Evolutionary conservation across 2,797 vertebrate species (phyloP).

Genomic region (Dicrostonyx torquatus): DNA sequence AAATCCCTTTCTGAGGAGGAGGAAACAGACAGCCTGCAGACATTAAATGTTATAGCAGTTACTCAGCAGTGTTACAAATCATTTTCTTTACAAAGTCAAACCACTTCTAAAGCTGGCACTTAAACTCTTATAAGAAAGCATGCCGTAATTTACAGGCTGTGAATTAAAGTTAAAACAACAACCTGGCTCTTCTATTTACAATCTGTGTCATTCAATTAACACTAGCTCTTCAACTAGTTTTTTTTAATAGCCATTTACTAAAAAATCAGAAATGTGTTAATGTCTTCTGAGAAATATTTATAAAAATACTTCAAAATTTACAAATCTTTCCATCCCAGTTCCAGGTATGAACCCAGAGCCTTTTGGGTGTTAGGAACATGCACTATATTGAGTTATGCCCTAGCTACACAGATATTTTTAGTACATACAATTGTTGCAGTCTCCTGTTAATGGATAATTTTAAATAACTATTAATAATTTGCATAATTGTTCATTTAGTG

Average conservation of each 20-base stretch:
- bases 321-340: not conserved
- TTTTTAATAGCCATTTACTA: not conserved
- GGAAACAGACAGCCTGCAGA: not conserved
- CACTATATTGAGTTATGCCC: not conserved
- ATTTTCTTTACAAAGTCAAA: slow-evolving; percentile 60
- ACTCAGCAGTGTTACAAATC: slow-evolving; percentile 7
- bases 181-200: slow-evolving; percentile 27
- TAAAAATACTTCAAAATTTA: slow-evolving; percentile 32
- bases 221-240: slow-evolving; percentile 42
- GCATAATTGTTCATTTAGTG: slow-evolving; percentile 29
- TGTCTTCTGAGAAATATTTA: slow-evolving; percentile 41
- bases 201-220: not conserved
- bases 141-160: not conserved
- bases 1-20: slow-evolving; percentile 35
- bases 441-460: slow-evolving; percentile 48
- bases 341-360: not conserved
- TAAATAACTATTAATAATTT: slow-evolving; percentile 55
- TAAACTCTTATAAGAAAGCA: slow-evolving; percentile 4
- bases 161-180: slow-evolving; percentile 25
- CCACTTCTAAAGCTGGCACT: not conserved
- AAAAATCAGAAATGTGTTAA: slow-evolving; percentile 36
- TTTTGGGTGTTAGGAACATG: not conserved
- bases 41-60: not conserved
- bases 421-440: not conserved
- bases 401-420: not conserved